phyloP scores from a whole-genome alignment of 2,888 invertebrate species.

The Polyploca ridens region DNA sequence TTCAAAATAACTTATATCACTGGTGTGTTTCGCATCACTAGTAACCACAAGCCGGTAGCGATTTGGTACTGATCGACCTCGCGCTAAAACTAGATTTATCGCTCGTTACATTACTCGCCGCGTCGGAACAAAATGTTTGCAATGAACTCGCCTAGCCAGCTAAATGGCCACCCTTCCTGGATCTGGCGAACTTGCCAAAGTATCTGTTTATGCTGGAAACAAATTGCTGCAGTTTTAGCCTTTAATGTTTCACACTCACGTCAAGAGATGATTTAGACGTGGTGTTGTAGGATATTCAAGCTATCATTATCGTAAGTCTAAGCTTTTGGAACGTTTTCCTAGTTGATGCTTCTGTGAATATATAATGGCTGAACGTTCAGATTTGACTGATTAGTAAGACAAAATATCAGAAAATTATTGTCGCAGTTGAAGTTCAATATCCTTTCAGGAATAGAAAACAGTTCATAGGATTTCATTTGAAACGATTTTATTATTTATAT shows the following conservation, averaged over 20 bases:
- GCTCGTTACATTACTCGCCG: constrained; percentile 45
- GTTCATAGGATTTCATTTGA: not conserved
- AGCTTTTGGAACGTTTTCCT: not conserved
- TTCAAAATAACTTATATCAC: not conserved
- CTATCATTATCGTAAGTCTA: not conserved
- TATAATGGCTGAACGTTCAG: too few species aligned
- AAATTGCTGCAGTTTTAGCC: constrained; percentile 13
- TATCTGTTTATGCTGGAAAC: constrained; percentile 22
- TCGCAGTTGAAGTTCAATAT: not conserved
- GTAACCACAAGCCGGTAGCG: constrained; percentile 53
- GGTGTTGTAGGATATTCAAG: not conserved
- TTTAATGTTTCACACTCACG: constrained; percentile 8
- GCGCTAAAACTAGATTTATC: constrained; percentile 72
- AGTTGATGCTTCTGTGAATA: too few species aligned
- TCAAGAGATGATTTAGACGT: constrained; percentile 4
- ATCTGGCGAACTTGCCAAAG: constrained; percentile 27
- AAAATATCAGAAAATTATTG: too few species aligned
- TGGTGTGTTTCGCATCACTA: not conserved
- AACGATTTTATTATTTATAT: not conserved
- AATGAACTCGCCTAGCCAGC: constrained; percentile 42
- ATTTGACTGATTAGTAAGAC: too few species aligned
- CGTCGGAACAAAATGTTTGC: constrained; percentile 50
- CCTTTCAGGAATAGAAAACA: not conserved
- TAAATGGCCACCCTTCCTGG: constrained; percentile 49
- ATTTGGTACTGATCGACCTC: constrained; percentile 62